Evolutionary conservation across 2,797 vertebrate genomes (phyloP).

Genomic region (Hybognathus amarus): DNA sequence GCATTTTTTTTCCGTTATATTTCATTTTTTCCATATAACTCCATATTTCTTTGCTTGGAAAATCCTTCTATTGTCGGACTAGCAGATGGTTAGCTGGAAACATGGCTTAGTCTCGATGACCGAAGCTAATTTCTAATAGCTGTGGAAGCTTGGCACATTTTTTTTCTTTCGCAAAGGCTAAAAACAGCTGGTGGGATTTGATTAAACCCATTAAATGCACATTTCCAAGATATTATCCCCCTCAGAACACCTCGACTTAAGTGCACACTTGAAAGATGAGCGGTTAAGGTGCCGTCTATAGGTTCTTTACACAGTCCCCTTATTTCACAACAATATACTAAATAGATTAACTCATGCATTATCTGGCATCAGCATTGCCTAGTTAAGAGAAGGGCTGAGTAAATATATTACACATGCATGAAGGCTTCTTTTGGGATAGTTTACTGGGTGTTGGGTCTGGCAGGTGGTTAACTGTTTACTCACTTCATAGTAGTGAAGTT

Average conservation of each 20-base stretch:
- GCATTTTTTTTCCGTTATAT: conserved; percentile 23
- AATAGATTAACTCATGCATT: conserved; percentile 96
- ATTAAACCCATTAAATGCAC: conserved; percentile 84
- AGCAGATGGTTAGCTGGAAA: conserved; percentile 99
- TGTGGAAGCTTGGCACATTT: conserved; percentile 95
- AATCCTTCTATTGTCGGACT: conserved; percentile 96
- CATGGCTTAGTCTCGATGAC: conserved; percentile 91
- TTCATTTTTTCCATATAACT: conserved; percentile 10
- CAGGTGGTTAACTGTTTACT: conserved; percentile 98
- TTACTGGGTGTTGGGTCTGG: conserved; percentile 88
- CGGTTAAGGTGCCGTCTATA: conserved; percentile 73
- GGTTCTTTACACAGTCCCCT: conserved; percentile 82
- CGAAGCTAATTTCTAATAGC: conserved; percentile 99
- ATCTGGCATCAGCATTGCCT: conserved; percentile 89
- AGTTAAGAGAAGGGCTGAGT: conserved; percentile 97
- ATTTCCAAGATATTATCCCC: conserved; percentile 92
- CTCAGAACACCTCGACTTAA: conserved; percentile 68
- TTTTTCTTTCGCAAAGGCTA: conserved; percentile 89
- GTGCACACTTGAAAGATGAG: conserved; percentile 82
- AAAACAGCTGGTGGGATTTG: conserved; percentile 95
- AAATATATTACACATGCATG: conserved; percentile 99
- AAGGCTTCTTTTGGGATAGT: conserved; percentile 86
- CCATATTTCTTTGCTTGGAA: conserved; percentile 70
- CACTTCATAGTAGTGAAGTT: conserved; percentile 76
- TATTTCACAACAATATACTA: conserved; percentile 90